A percentile compares a stretch with the other conserved stretches of the same genome.
phyloP scores from a whole-genome alignment of 2,888 invertebrate species.

The Apodemia mormo region DNA sequence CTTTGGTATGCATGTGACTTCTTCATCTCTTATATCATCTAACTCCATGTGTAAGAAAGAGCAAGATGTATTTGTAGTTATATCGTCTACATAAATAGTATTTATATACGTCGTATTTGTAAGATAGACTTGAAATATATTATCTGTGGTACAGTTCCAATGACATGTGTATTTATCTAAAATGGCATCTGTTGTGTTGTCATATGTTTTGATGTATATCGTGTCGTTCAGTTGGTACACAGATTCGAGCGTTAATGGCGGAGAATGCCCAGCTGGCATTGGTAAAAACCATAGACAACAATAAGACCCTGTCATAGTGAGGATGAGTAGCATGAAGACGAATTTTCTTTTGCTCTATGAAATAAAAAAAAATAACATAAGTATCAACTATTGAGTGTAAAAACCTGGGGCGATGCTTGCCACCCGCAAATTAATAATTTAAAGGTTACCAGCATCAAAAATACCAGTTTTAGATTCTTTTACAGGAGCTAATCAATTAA shows the following conservation, averaged over 20 bases:
- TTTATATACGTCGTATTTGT: slow-evolving; percentile 57
- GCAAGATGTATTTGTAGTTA: slow-evolving; percentile 56
- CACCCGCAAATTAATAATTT: too few species aligned
- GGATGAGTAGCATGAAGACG: slow-evolving; percentile 86
- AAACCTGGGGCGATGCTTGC: too few species aligned
- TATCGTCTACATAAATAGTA: slow-evolving; percentile 55
- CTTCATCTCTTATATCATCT: slow-evolving; percentile 48
- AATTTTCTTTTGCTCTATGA: slow-evolving; percentile 83
- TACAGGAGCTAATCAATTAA: too few species aligned
- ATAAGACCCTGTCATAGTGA: slow-evolving; percentile 85
- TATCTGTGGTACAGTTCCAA: slow-evolving; percentile 58
- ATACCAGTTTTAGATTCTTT: too few species aligned
- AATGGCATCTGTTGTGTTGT: slow-evolving; percentile 37
- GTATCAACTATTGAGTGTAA: too few species aligned
- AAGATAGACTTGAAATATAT: slow-evolving; percentile 56
- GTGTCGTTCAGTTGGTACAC: slow-evolving; percentile 67
- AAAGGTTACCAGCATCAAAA: too few species aligned
- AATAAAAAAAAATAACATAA: slow-evolving; percentile 24
- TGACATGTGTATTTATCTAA: slow-evolving; percentile 63
- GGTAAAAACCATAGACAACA: slow-evolving; percentile 85
- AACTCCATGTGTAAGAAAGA: slow-evolving; percentile 59
- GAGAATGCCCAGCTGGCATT: slow-evolving; percentile 39
- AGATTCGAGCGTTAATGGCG: slow-evolving; percentile 47
- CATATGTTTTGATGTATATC: slow-evolving; percentile 49
- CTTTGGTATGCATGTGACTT: slow-evolving; percentile 54